Percentiles rank a stretch among this genome's conserved stretches.
phyloP scores from a whole-genome alignment of 2,113 vertebrate genomes.

The Sterna hirundo region DNA sequence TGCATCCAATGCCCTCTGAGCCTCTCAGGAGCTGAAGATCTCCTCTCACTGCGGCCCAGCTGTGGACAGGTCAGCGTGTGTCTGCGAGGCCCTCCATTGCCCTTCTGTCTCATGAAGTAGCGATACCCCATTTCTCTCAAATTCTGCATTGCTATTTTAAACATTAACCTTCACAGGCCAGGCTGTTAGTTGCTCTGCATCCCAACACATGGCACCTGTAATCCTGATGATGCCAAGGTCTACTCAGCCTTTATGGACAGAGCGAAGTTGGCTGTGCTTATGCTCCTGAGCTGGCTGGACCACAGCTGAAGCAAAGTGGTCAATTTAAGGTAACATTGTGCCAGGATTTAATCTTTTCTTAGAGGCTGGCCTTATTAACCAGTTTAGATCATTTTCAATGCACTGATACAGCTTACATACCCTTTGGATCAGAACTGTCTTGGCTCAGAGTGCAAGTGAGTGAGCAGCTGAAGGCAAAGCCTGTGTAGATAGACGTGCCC shows the following conservation, averaged over 20 bases:
- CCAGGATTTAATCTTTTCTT: not conserved
- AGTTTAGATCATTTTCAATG: not conserved
- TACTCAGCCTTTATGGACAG: not conserved
- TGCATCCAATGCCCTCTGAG: not conserved
- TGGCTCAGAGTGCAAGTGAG: not conserved
- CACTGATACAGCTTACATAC: not conserved
- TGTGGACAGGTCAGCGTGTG: not conserved
- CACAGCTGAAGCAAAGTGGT: not conserved
- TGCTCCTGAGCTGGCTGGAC: not conserved
- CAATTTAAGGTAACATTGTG: not conserved
- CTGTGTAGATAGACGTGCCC: not conserved
- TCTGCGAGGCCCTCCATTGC: not conserved
- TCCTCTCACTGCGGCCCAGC: not conserved
- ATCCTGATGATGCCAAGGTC: not conserved
- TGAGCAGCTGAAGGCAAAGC: not conserved
- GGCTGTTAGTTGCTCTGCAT: not conserved
- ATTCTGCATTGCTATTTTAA: not conserved
- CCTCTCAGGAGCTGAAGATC: not conserved
- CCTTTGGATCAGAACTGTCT: not conserved
- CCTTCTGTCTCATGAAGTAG: not conserved
- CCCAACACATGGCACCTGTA: not conserved
- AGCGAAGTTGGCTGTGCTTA: not conserved
- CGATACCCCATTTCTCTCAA: not conserved
- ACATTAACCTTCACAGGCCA: not conserved
- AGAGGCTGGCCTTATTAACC: not conserved